Percentiles rank a stretch among this genome's conserved stretches.
Conservation (phyloP, 2,797 vertebrate species). For the Microcaecilia unicolor region DNA sequence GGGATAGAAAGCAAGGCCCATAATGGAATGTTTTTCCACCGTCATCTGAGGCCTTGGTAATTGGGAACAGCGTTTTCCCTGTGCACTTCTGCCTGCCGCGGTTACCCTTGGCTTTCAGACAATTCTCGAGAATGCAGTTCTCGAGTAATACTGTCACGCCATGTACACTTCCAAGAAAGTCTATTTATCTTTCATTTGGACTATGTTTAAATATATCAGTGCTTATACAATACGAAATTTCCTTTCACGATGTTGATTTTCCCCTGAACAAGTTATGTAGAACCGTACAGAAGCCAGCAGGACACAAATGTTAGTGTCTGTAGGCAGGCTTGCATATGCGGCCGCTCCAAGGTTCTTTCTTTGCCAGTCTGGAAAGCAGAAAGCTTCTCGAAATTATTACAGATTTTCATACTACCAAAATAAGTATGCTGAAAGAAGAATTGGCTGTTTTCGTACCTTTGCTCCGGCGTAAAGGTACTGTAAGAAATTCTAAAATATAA, state of each 20-base stretch:
- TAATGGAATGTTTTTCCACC: no score
- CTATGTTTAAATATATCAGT: conserved; percentile 1
- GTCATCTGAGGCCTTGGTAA: conserved; percentile 8
- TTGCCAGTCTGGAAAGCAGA: background rate
- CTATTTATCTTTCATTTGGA: conserved; percentile 1
- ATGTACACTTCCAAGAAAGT: no score
- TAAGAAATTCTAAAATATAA: background rate
- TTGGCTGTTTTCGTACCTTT: background rate
- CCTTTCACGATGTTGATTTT: conserved; percentile 6
- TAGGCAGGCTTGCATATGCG: background rate
- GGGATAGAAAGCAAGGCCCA: no score
- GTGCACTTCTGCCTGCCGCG: background rate
- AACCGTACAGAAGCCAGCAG: background rate
- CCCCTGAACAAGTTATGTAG: conserved; percentile 8
- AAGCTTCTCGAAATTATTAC: background rate
- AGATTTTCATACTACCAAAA: conserved; percentile 6
- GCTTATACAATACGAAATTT: conserved; percentile 4
- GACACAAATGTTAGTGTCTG: conserved; percentile 7
- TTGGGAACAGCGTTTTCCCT: conserved; percentile 5
- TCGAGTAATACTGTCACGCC: conserved; percentile 2
- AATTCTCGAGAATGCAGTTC: background rate
- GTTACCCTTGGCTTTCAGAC: conserved; percentile 28
- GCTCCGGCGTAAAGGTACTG: background rate
- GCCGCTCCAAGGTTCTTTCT: background rate
- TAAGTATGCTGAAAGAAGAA: background rate